Evolutionary conservation across 2,888 invertebrate species (phyloP), one percentile per base, ranked within the genome.

Genomic region (Leucophora obtusa): DNA sequence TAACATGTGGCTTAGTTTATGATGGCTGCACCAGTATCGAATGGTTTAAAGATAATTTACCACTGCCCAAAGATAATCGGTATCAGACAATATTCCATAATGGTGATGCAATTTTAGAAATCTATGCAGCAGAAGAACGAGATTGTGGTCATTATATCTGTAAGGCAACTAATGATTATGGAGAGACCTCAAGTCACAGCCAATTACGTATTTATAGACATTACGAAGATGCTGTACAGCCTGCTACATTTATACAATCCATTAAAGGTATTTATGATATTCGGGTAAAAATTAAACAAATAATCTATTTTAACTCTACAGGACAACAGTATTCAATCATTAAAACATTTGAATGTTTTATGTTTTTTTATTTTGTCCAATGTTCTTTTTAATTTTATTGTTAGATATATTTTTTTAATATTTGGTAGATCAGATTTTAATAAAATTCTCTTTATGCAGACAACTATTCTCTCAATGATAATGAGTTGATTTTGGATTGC

Each of bases 91-190:
- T 92, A 68, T 92, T 91, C 68, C 93, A 94, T 84, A 86, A 89
- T 53, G 95, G 95, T 0, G 91, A 95, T 54, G 94, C 95, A 6
- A 94, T 94, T 24, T 88, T 96, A 74, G 96, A 96, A 89, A 93
- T 96, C 28, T 90, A 93, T 43, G 93, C 94, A 74, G 93, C 94
- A 0, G 90, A 92, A 5, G 92, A 93, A 0, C 92, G 92, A 35
- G 96, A 96, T 89, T 93, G 94, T 5, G 97, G 95, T 10, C 94
- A 95, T 86, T 97, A 96, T 86, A 93, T 93, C 3, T 97, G 97
- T 86, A 92, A 94, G 2, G 96, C 95, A 8, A 92, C 92, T 83
- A 97, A 96, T 87, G 92, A 93, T 68, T 93, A 95, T 84, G 96
- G 97, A 17, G 92, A 93, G 73, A 91, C 93, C 1, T 92, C 92